Evolutionary conservation across 2,797 vertebrate species (phyloP).

Genomic region (Otolemur crassicaudatus): DNA sequence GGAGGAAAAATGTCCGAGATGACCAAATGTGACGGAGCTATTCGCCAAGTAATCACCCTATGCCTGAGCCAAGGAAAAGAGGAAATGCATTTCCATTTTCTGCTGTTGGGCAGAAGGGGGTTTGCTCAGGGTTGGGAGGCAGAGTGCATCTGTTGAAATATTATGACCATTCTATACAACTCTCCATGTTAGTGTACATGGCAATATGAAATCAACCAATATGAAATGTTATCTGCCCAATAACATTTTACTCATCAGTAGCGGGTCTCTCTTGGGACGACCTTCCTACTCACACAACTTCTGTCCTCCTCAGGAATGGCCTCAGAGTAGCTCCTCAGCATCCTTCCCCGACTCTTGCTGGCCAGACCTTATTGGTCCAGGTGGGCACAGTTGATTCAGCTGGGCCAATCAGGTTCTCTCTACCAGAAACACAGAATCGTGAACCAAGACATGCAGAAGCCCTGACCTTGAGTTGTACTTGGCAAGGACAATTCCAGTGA

Average conservation of each 20-base stretch:
- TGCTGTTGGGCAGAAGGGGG: background rate
- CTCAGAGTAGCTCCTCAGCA: background rate
- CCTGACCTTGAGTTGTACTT: background rate
- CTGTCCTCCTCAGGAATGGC: background rate
- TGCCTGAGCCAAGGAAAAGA: background rate
- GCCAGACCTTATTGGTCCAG: background rate
- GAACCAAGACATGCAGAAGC: background rate
- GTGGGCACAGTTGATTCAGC: background rate
- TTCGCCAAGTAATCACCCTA: slow-evolving; percentile 65
- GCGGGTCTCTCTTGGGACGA: background rate
- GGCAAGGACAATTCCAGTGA: background rate
- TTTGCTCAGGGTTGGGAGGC: background rate
- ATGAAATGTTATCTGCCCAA: background rate
- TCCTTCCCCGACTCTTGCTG: background rate
- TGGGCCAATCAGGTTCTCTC: background rate
- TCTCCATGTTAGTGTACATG: background rate
- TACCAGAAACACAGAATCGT: background rate
- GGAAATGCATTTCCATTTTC: slow-evolving; percentile 30
- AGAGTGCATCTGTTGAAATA: background rate
- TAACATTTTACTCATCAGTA: background rate
- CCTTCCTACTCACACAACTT: background rate
- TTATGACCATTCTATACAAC: background rate
- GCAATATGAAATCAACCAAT: background rate
- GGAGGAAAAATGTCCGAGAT: slow-evolving; percentile 62
- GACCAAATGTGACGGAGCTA: slow-evolving; percentile 52